Conservation (phyloP, 2,888 invertebrate genomes). For the Dryocosmus kuriphilus region DNA sequence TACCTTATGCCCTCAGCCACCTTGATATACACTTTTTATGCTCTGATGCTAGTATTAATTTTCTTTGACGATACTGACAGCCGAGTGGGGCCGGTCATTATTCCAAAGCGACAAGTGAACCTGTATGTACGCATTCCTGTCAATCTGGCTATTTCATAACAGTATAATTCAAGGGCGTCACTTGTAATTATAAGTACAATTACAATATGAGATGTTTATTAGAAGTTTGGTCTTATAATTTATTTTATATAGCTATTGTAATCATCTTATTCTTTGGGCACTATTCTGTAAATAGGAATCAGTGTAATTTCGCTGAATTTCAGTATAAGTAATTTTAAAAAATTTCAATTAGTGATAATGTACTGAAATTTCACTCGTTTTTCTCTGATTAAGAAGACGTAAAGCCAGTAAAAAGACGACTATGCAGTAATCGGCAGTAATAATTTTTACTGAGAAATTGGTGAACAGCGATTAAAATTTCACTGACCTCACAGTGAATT, state of each 20-base stretch:
- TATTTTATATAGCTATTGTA: too few species aligned
- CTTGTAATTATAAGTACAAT: slow-evolving; percentile 31
- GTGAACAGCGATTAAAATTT: too few species aligned
- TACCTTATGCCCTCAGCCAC: slow-evolving; percentile 30
- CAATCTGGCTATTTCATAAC: slow-evolving; percentile 36
- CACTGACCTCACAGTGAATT: too few species aligned
- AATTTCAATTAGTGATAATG: too few species aligned
- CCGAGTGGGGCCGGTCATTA: slow-evolving; percentile 53
- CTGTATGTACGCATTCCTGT: slow-evolving; percentile 30
- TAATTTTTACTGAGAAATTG: neutral
- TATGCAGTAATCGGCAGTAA: too few species aligned
- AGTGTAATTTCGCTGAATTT: too few species aligned
- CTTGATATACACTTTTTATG: slow-evolving; percentile 65
- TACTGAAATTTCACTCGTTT: too few species aligned
- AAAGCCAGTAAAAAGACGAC: too few species aligned
- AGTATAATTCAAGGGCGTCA: slow-evolving; percentile 19
- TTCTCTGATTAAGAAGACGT: too few species aligned
- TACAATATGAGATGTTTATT: neutral
- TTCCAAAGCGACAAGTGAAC: slow-evolving; percentile 49
- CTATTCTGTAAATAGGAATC: too few species aligned
- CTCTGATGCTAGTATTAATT: slow-evolving; percentile 69
- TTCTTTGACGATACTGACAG: slow-evolving; percentile 69
- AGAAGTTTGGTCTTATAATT: neutral
- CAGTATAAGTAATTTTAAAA: too few species aligned
- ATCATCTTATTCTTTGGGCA: too few species aligned